A percentile compares a stretch with the other conserved stretches of the same genome.
Conservation (phyloP, 2,888 invertebrate genomes). For the Cenopis cana region DNA sequence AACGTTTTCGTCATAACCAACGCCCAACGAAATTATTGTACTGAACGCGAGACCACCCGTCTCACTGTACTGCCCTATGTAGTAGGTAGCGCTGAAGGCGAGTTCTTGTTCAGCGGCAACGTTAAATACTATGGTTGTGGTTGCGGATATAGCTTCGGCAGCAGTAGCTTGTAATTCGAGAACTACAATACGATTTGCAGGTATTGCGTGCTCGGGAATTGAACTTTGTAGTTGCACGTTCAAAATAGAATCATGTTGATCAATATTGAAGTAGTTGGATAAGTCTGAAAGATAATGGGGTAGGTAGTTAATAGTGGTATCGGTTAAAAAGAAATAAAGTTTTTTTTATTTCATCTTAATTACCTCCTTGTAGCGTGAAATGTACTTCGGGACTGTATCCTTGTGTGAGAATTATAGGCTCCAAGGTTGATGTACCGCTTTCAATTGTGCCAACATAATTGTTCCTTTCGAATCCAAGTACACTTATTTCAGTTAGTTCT, state of each 20-base stretch:
- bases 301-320: too few species aligned
- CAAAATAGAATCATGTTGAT: conserved; percentile 45
- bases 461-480: conserved; percentile 54
- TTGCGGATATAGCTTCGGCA: conserved; percentile 50
- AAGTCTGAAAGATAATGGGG: conserved; percentile 1
- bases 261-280: conserved; percentile 49
- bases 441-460: conserved; percentile 54
- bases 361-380: conserved; percentile 56
- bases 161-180: conserved; percentile 55
- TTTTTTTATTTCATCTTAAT: background rate
- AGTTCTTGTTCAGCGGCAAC: conserved; percentile 42
- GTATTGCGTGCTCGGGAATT: conserved; percentile 52
- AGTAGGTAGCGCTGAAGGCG: conserved; percentile 50
- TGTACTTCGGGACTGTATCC: conserved; percentile 53
- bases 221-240: conserved; percentile 46
- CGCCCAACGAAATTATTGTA: conserved; percentile 49
- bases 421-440: conserved; percentile 47
- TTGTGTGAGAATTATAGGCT: conserved; percentile 52
- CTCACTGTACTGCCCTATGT: conserved; percentile 53
- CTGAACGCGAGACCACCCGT: conserved; percentile 49
- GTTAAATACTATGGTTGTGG: conserved; percentile 53
- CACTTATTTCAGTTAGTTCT: conserved; percentile 47
- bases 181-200: conserved; percentile 51
- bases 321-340: too few species aligned
- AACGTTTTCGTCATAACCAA: conserved; percentile 53